Percentiles rank a stretch among this genome's conserved stretches.
Conservation (phyloP, 2,888 invertebrate genomes). For the Eupithecia exiguata region DNA sequence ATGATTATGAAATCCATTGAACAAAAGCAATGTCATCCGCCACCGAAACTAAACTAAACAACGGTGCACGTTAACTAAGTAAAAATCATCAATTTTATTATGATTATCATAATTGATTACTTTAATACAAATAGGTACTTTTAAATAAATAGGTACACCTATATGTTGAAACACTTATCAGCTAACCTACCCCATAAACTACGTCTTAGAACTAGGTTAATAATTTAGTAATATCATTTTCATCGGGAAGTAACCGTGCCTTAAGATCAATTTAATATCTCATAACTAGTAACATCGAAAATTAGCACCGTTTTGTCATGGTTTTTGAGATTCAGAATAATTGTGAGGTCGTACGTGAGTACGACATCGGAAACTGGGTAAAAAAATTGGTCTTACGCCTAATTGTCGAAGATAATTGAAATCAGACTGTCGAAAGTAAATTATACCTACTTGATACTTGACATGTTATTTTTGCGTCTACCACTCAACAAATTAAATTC, state of each 20-base stretch:
- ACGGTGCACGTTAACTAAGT: conserved; percentile 51
- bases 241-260: conserved; percentile 52
- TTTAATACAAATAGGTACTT: conserved; percentile 43
- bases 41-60: conserved; percentile 60
- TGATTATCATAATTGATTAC: conserved; percentile 47
- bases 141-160: conserved; percentile 50
- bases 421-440: no score
- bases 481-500: background rate
- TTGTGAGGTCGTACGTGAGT: background rate
- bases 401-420: no score
- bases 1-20: conserved; percentile 69
- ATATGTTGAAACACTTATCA: conserved; percentile 69
- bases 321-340: conserved; percentile 48
- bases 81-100: conserved; percentile 40
- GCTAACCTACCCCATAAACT: conserved; percentile 59
- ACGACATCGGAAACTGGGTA: background rate
- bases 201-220: conserved; percentile 51
- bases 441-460: no score
- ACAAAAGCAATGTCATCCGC: conserved; percentile 75
- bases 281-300: conserved; percentile 53
- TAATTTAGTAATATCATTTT: conserved; percentile 45
- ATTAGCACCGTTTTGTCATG: conserved; percentile 54
- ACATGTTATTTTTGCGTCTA: no score
- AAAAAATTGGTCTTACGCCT: no score
- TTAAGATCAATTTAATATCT: conserved; percentile 50